Evolutionary conservation across 2,113 vertebrate species (phyloP).

Genomic region (Proteles cristata): DNA sequence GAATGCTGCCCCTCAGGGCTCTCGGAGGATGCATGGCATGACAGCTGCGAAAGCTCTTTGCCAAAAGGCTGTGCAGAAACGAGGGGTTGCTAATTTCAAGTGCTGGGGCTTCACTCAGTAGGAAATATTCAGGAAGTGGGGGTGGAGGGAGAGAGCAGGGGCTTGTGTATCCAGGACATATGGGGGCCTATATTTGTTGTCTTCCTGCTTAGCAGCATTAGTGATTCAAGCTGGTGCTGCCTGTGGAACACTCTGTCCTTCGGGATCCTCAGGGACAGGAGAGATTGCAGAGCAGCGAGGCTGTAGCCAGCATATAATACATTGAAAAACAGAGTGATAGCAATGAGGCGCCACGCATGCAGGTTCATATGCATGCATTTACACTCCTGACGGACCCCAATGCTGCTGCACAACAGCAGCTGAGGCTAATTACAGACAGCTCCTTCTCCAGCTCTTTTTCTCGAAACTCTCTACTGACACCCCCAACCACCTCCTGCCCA

Average conservation of each 20-base stretch:
- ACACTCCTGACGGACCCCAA: conserved; percentile 51
- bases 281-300: conserved; percentile 32
- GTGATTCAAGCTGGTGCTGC: conserved; percentile 73
- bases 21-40: not conserved
- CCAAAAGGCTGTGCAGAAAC: conserved; percentile 17
- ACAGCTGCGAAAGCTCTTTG: conserved; percentile 45
- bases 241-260: conserved; percentile 75
- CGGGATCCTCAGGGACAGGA: conserved; percentile 66
- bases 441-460: conserved; percentile 61
- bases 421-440: conserved; percentile 74
- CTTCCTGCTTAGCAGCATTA: conserved; percentile 70
- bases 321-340: conserved; percentile 69
- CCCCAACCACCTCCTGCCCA: not conserved
- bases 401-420: conserved; percentile 39
- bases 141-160: conserved; percentile 7
- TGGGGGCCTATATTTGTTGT: conserved; percentile 70
- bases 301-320: conserved; percentile 48
- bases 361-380: conserved; percentile 58
- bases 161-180: conserved; percentile 63
- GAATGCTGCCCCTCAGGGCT: not conserved
- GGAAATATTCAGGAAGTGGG: conserved; percentile 50
- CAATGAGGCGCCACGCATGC: conserved; percentile 65
- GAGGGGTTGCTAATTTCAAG: conserved; percentile 60
- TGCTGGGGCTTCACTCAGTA: conserved; percentile 3
- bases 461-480: not conserved